These are phyloP conservation scores for Cosmia pyralina DNA, from an alignment of 2,888 invertebrate genomes.

Conservation along the genomic window DNA sequence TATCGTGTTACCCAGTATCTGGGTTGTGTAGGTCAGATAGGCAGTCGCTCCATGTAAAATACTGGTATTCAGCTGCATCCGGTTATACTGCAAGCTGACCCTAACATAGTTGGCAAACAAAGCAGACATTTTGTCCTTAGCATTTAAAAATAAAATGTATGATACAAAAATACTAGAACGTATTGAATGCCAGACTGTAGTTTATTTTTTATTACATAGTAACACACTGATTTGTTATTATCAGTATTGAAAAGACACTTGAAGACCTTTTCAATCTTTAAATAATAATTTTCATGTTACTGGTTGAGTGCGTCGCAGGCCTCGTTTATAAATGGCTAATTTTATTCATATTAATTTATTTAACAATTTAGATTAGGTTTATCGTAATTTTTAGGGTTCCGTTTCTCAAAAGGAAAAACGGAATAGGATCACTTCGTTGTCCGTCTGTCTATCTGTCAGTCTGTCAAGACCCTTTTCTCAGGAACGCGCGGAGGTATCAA, in stretches of 20 bases:
- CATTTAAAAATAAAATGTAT: conserved; percentile 27
- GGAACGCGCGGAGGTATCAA: too few relatives aligned
- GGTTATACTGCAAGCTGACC: background rate
- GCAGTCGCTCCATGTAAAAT: background rate
- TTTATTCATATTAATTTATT: conserved; percentile 9
- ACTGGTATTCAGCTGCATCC: background rate
- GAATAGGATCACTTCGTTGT: too few relatives aligned
- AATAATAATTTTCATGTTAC: conserved; percentile 11
- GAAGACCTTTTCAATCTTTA: conserved; percentile 26
- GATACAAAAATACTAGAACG: conserved; percentile 12
- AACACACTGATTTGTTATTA: background rate
- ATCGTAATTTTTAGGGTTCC: background rate
- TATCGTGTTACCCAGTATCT: background rate
- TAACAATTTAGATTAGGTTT: background rate
- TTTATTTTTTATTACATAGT: background rate
- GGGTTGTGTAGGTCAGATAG: background rate
- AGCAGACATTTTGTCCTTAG: conserved; percentile 24
- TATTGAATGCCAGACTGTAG: background rate
- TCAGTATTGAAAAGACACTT: conserved; percentile 17
- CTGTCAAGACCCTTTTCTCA: too few relatives aligned
- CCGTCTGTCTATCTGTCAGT: too few relatives aligned
- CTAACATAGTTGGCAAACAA: background rate
- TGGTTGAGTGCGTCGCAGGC: background rate
- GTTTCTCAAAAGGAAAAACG: too few relatives aligned
- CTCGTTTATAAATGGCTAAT: background rate